Evolutionary conservation across 2,888 invertebrate genomes (phyloP), one percentile per base, ranked within the genome.

Genomic region (Meganola albula): DNA sequence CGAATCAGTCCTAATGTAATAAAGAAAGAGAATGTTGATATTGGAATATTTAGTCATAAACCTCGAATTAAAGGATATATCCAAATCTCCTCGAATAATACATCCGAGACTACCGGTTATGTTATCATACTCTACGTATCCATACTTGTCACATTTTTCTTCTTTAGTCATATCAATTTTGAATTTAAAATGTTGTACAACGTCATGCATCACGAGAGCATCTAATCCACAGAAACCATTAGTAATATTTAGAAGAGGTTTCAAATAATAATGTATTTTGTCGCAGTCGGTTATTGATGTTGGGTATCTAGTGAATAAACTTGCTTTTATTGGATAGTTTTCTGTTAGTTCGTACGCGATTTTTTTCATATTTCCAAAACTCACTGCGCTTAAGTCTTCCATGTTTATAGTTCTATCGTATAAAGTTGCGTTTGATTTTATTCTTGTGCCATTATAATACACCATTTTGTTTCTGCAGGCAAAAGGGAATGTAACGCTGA

Each of bases 41-140:
- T 48, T 21, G 1, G 54, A 38, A 35, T 72, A 75, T 16, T 14
- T 31, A 1, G 61, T 57, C 46, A 74, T 41, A 36, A 74, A 75
- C 31, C 74, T 58, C 2, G 75, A 69, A 45, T 74, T 73, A 18
- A 75, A 75, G 0, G 75, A 74, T 33, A 75, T 55, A 24, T 75
- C 74, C 11, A 69, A 37, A 16, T 62, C 45, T 4, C 51, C 37
- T 2, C 49, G 41, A 9, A 60, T 14, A 1, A 73, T 39, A 25
- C 65, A 58, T 1, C 63, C 65, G 9, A 75, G 53, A 29, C 59
- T 63, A 0, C 73, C 73, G 2, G 52, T 58, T 2, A 41, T 29
- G 2, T 56, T 51, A 2, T 48, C 30, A 1, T 21, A 24, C 0
- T 31, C 20, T 5, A 33, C 42, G 14, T 56, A 66, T 0, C 74